Conservation (phyloP, 2,113 vertebrate species). For the Oryzias celebensis region DNA sequence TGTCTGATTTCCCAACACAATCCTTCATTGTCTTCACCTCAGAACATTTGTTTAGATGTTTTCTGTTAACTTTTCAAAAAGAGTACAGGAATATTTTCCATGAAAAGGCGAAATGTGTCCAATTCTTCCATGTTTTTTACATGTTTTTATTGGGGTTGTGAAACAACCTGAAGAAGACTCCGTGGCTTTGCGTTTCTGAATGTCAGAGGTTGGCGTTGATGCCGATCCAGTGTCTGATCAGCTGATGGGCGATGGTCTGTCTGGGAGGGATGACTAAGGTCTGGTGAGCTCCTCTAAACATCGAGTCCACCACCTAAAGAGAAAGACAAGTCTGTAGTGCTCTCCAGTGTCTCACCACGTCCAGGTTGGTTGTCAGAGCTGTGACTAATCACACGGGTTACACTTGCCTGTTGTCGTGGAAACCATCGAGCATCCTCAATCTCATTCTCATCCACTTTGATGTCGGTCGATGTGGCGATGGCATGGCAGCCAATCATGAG, state of each 20-base stretch:
- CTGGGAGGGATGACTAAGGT: conserved; percentile 82
- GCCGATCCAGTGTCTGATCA: conserved; percentile 91
- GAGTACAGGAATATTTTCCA: no score
- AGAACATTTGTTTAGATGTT: no score
- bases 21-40: no score
- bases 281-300: conserved; percentile 74
- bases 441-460: conserved; percentile 90
- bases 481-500: conserved; percentile 95
- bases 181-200: neutral
- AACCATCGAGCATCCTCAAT: conserved; percentile 97
- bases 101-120: no score
- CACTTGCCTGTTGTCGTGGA: conserved; percentile 84
- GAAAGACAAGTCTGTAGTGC: neutral
- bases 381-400: no score
- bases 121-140: no score
- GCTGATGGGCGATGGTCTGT: conserved; percentile 87
- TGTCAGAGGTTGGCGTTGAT: conserved; percentile 85
- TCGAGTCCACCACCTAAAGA: conserved; percentile 80
- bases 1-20: no score
- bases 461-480: conserved; percentile 86
- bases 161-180: neutral
- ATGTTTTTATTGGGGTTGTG: no score
- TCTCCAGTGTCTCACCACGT: no score
- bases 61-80: no score
- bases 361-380: neutral